Evolutionary conservation across 2,888 invertebrate genomes (phyloP), one percentile per base, ranked within the genome.

Genomic region (Omphaloscelis lunosa): DNA sequence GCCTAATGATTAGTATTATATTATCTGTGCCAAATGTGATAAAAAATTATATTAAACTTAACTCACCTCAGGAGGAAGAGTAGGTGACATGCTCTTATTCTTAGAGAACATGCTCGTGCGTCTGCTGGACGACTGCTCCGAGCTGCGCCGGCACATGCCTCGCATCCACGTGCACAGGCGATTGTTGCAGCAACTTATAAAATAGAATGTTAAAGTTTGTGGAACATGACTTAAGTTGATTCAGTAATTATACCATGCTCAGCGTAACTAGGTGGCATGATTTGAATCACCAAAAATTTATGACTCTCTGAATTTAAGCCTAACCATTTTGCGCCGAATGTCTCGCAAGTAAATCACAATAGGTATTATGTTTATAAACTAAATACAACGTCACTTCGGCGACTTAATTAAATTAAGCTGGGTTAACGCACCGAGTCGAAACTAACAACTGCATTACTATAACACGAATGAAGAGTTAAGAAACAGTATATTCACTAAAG

Each of bases 31-130:
- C 9, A 9, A 39, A 8, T 39, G 41, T 41, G 41, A 41, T 41
- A 41, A 41, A 41, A 41, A 41, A 9, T 9, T 41, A 41, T 41
- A 41, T 41, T 41, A 41, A 41, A 41, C 41, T 9, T 9, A 45
- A 51, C 88, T 86, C 58, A 97, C 97, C 96, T 97, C 97, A 51
- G 97, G 97, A 0, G 98, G 97, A 48, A 97, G 93, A 0, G 97
- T 97, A n/a, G 97, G 97, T 0, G 98, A 97, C 67, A 97, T 93
- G 88, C 97, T 97, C 91, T 97, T 97, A 93, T 97, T 97, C 92
- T 97, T 97, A 86, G 97, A 97, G 92, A 97, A 96, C 91, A 97
- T 94, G 85, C 98, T 98, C 77, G 97, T 97, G 63, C 98, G 95
- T 17, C 98, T 94, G 86, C 97, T 97, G n/a, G 97, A 96, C 0